Conservation (phyloP, 1,140 invertebrate species). For the Drosophila littoralis region DNA sequence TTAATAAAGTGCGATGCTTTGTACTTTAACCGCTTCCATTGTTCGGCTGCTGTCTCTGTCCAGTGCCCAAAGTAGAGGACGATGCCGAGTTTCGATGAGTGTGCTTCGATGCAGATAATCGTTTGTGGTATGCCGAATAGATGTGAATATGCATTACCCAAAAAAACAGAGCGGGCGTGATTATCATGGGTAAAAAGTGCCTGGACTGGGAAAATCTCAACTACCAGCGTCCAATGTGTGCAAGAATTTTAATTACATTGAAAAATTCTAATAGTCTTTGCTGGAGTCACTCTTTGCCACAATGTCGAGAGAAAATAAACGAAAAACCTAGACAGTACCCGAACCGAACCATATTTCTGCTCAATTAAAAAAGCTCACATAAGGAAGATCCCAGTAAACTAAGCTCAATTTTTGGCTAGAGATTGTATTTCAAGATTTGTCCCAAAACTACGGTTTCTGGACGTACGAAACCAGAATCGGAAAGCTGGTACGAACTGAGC, state of each 20-base stretch:
- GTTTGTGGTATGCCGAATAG: conserved; percentile 80
- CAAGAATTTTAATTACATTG: conserved; percentile 3
- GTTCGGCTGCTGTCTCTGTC: conserved; percentile 46
- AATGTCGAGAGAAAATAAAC: no score
- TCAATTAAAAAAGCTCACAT: no score
- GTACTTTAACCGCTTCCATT: conserved; percentile 79
- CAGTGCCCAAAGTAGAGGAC: conserved; percentile 29
- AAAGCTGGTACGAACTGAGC: no score
- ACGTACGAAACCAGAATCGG: no score
- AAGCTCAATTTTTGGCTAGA: no score
- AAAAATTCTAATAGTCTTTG: background rate
- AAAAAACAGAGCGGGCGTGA: conserved; percentile 36
- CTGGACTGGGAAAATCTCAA: conserved; percentile 8
- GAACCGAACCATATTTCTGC: no score
- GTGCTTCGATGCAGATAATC: conserved; percentile 78
- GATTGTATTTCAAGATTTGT: no score
- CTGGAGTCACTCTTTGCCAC: background rate
- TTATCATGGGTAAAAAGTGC: conserved; percentile 56
- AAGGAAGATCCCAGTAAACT: no score
- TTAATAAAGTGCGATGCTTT: conserved; percentile 84
- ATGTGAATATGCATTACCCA: conserved; percentile 46
- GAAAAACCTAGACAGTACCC: no score
- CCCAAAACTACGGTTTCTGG: no score
- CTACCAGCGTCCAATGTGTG: background rate
- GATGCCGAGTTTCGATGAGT: conserved; percentile 54